Conservation (phyloP, 2,888 invertebrate genomes). For the Pemphredon lugubris region DNA sequence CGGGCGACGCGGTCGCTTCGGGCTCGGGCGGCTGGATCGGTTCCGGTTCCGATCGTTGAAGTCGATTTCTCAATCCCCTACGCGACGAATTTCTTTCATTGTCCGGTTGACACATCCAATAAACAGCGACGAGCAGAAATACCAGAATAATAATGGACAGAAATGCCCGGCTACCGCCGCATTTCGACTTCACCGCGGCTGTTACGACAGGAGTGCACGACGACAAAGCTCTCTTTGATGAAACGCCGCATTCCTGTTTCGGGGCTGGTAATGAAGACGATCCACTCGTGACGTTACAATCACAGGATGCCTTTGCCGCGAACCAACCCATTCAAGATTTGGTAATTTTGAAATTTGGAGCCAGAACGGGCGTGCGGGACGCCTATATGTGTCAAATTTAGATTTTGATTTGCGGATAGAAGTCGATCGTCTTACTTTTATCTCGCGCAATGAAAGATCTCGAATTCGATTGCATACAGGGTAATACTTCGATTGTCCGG, state of each 20-base stretch:
- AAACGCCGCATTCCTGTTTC: constrained; percentile 12
- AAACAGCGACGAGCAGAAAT: constrained; percentile 30
- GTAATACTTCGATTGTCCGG: too few species aligned
- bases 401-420: not conserved
- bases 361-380: constrained; percentile 12
- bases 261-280: not conserved
- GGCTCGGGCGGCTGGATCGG: too few species aligned
- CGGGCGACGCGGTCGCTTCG: too few species aligned
- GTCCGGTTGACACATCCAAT: constrained; percentile 18
- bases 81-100: too few species aligned
- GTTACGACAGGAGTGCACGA: constrained; percentile 45
- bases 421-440: constrained; percentile 31
- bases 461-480: too few species aligned
- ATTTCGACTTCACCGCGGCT: constrained; percentile 28
- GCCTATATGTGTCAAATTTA: constrained; percentile 2
- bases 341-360: constrained; percentile 47
- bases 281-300: constrained; percentile 30
- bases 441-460: not conserved
- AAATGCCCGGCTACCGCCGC: constrained; percentile 40
- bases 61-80: too few species aligned
- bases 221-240: constrained; percentile 21
- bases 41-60: too few species aligned
- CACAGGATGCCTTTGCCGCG: constrained; percentile 29
- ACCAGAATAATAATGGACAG: constrained; percentile 37
- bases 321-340: constrained; percentile 50